phyloP scores from a whole-genome alignment of 2,797 vertebrate genomes.

The Myotis vivesi region DNA sequence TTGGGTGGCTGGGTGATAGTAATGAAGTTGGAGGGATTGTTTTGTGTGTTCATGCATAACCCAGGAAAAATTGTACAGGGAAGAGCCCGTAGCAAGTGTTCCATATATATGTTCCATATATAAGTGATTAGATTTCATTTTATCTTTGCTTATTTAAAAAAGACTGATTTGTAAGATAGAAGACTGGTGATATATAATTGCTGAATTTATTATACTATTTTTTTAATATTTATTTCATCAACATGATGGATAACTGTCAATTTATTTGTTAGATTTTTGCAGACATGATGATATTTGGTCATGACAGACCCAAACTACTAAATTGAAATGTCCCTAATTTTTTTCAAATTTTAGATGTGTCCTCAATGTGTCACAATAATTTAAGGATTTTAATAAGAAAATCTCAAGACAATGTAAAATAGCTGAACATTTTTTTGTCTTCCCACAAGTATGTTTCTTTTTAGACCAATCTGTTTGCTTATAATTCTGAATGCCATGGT shows the following conservation, averaged over 20 bases:
- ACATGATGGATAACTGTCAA: not conserved
- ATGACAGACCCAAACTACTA: slow-evolving; percentile 43
- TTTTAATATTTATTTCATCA: not conserved
- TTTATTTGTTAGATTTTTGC: slow-evolving; percentile 34
- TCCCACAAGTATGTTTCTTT: slow-evolving; percentile 50
- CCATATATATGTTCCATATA: not conserved
- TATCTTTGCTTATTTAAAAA: not conserved
- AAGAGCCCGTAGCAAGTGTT: not conserved
- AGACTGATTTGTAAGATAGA: not conserved
- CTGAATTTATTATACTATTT: not conserved
- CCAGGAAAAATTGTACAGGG: not conserved
- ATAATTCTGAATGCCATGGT: slow-evolving; percentile 57
- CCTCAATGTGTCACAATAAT: slow-evolving; percentile 62
- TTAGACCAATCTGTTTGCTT: slow-evolving; percentile 44
- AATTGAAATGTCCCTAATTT: not conserved
- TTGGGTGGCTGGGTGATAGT: not conserved
- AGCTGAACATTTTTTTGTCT: slow-evolving; percentile 44
- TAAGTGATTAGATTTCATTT: not conserved
- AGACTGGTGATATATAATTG: not conserved
- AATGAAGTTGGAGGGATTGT: not conserved
- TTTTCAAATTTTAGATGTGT: slow-evolving; percentile 43
- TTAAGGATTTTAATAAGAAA: slow-evolving; percentile 59
- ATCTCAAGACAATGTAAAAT: slow-evolving; percentile 38
- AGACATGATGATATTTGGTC: not conserved
- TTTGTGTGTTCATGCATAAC: not conserved